Evolutionary conservation across 2,113 vertebrate species (phyloP).

Genomic region (Dissostichus mawsoni): DNA sequence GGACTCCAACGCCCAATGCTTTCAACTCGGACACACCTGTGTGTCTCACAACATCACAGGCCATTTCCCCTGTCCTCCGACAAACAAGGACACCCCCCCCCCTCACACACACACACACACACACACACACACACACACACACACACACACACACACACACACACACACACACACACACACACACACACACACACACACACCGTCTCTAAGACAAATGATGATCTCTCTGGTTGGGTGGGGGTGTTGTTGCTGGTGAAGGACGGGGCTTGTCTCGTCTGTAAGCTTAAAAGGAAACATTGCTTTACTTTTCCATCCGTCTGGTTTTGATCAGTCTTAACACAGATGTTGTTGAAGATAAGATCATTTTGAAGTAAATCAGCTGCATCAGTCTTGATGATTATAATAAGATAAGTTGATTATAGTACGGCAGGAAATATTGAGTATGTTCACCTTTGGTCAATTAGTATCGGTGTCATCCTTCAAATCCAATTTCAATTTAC

Average conservation of each 20-base stretch:
- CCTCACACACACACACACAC: not conserved
- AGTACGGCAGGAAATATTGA: not conserved
- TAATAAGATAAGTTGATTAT: too few species aligned
- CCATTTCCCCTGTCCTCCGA: slow-evolving; percentile 70
- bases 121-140: too few species aligned
- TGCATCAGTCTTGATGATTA: not conserved
- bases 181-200: slow-evolving; percentile 24
- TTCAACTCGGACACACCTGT: slow-evolving; percentile 78
- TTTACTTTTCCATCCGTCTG: slow-evolving; percentile 34
- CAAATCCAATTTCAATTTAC: not conserved
- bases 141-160: not conserved
- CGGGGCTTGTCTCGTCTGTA: slow-evolving; percentile 28
- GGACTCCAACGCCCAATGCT: slow-evolving; percentile 29
- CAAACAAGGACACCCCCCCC: slow-evolving; percentile 58
- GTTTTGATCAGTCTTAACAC: slow-evolving; percentile 5
- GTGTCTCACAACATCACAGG: slow-evolving; percentile 77
- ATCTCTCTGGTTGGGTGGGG: not conserved
- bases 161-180: not conserved
- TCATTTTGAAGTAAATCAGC: not conserved
- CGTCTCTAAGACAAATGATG: slow-evolving; percentile 57
- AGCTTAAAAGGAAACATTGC: slow-evolving; percentile 1
- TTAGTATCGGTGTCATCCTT: not conserved
- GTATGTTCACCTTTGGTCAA: not conserved
- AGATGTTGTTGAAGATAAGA: slow-evolving; percentile 22
- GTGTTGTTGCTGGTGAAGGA: slow-evolving; percentile 43